phyloP scores from a whole-genome alignment of 2,113 vertebrate genomes.

The Meleagris gallopavo region DNA sequence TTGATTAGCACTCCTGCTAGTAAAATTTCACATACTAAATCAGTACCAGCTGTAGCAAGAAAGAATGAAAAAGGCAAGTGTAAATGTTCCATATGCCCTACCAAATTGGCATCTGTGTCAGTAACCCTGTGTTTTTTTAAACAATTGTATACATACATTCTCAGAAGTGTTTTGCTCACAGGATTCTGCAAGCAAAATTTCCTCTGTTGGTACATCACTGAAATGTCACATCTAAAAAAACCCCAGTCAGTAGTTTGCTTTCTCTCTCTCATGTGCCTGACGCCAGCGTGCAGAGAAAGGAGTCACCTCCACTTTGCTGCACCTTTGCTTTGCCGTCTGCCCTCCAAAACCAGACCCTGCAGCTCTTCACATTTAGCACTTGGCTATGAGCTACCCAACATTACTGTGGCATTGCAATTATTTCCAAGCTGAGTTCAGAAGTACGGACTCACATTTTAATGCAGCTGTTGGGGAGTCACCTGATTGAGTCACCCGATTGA shows the following conservation, averaged over 20 bases:
- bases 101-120: slow-evolving; percentile 88
- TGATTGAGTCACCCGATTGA: not conserved
- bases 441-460: slow-evolving; percentile 10
- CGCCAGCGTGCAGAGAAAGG: not conserved
- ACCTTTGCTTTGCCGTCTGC: slow-evolving; percentile 69
- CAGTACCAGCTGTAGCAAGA: slow-evolving; percentile 87
- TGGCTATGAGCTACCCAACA: slow-evolving; percentile 32
- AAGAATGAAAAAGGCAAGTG: slow-evolving; percentile 88
- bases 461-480: not conserved
- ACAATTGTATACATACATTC: slow-evolving; percentile 89
- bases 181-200: slow-evolving; percentile 82
- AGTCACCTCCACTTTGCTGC: slow-evolving; percentile 55
- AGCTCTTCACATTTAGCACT: slow-evolving; percentile 34
- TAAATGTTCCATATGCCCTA: slow-evolving; percentile 88
- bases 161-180: slow-evolving; percentile 86
- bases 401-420: slow-evolving; percentile 21
- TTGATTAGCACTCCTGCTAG: slow-evolving; percentile 89
- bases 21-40: slow-evolving; percentile 89
- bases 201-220: slow-evolving; percentile 77
- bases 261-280: slow-evolving; percentile 26
- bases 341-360: slow-evolving; percentile 28
- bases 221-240: slow-evolving; percentile 71
- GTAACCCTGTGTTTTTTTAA: slow-evolving; percentile 84
- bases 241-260: slow-evolving; percentile 36
- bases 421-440: slow-evolving; percentile 56